Evolutionary conservation across 2,113 vertebrate genomes (phyloP).

Genomic region (Saguinus midas): DNA sequence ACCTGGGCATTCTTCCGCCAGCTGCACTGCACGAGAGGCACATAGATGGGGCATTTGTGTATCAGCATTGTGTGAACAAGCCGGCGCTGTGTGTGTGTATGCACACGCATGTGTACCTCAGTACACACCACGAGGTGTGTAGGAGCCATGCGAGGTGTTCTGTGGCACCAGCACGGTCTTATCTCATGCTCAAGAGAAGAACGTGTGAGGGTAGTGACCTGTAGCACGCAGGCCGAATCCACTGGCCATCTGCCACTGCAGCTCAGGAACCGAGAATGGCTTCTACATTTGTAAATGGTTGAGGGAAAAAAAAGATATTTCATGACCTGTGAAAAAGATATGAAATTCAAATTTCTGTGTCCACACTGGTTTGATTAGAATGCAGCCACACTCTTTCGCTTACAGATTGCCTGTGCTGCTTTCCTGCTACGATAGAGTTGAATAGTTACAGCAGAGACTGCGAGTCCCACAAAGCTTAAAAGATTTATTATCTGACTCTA

Average conservation of each 20-base stretch:
- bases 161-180: accelerated
- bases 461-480: background rate
- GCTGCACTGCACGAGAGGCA: no score
- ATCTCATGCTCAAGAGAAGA: background rate
- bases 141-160: accelerated
- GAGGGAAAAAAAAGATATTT: background rate
- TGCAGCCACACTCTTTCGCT: accelerated
- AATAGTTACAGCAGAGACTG: accelerated
- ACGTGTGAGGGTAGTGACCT: accelerated
- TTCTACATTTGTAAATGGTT: background rate
- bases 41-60: background rate
- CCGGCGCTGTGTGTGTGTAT: accelerated
- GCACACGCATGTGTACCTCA: accelerated
- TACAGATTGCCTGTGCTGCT: background rate
- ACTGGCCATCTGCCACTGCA: background rate
- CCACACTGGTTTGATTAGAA: background rate
- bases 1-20: background rate
- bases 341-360: background rate
- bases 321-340: background rate
- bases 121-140: accelerated
- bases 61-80: accelerated
- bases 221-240: accelerated
- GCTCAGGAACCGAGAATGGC: background rate
- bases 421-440: accelerated
- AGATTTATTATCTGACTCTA: background rate